Percentiles rank a stretch among this genome's conserved stretches.
Conservation (phyloP, 2,888 invertebrate species). For the Aricia artaxerxes region DNA sequence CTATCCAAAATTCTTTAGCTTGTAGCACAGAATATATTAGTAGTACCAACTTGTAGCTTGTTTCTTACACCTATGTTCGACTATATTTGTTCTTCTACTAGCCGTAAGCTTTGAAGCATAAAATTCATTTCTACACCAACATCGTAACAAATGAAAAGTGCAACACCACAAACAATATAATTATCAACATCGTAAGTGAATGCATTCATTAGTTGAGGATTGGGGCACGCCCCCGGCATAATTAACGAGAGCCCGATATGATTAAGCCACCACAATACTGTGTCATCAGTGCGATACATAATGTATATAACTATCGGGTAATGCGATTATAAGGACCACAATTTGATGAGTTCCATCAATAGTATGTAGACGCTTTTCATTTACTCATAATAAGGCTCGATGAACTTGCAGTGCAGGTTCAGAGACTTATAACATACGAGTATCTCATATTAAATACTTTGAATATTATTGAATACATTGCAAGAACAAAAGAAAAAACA, state of each 20-base stretch:
- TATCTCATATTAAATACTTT: no score
- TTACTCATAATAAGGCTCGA: neutral
- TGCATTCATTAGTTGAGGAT: conserved; percentile 58
- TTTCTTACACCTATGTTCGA: no score
- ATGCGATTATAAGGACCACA: conserved; percentile 59
- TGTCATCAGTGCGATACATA: conserved; percentile 61
- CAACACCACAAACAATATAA: conserved; percentile 9
- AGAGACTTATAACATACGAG: neutral
- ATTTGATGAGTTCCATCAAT: conserved; percentile 43
- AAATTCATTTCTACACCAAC: no score
- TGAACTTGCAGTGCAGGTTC: neutral
- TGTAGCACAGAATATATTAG: no score
- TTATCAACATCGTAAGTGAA: conserved; percentile 22
- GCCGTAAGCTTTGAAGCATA: no score
- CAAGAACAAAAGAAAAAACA: no score
- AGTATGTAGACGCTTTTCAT: conserved; percentile 18
- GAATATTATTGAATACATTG: no score
- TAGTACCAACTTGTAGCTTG: no score
- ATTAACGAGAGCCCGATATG: conserved; percentile 70
- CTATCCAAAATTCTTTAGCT: no score
- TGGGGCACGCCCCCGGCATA: conserved; percentile 58
- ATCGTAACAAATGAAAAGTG: neutral
- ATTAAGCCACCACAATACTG: conserved; percentile 71
- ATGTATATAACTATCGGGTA: conserved; percentile 45
- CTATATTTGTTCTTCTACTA: no score